These are phyloP conservation scores for Agelaius tricolor DNA, from an alignment of 2,113 vertebrate species.

Conservation along the genomic window DNA sequence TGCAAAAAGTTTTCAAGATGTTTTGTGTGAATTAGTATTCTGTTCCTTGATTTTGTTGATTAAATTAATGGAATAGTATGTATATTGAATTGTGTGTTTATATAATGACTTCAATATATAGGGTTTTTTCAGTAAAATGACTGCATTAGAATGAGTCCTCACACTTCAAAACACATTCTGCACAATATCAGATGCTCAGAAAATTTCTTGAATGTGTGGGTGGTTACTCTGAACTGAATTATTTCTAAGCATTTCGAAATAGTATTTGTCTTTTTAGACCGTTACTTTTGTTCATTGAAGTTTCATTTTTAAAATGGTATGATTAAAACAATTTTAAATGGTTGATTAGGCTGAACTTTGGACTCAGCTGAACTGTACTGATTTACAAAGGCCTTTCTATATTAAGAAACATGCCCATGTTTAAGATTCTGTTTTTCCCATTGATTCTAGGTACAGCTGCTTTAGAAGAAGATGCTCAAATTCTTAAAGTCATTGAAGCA, in stretches of 20 bases:
- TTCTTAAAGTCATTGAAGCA: slow-evolving; percentile 97
- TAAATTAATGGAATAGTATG: neutral
- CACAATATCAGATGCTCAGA: neutral
- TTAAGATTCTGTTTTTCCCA: neutral
- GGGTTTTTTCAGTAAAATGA: neutral
- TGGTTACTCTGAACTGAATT: neutral
- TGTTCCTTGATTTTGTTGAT: neutral
- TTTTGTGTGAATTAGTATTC: neutral
- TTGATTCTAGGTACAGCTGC: slow-evolving; percentile 89
- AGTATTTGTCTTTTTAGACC: neutral
- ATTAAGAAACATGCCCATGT: neutral
- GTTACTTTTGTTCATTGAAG: neutral
- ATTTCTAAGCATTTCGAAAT: neutral
- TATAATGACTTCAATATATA: neutral
- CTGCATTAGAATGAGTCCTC: neutral
- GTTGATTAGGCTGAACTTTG: neutral
- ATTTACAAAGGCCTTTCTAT: neutral
- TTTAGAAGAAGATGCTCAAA: slow-evolving; percentile 97
- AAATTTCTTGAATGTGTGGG: neutral
- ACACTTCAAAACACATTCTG: neutral
- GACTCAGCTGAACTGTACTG: neutral
- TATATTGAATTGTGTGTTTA: neutral
- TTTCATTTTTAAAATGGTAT: neutral
- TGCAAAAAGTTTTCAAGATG: neutral
- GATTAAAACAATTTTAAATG: neutral